Percentiles rank a stretch among this genome's conserved stretches.
Conservation (phyloP, 2,888 invertebrate genomes). For the Lasiommata megera region DNA sequence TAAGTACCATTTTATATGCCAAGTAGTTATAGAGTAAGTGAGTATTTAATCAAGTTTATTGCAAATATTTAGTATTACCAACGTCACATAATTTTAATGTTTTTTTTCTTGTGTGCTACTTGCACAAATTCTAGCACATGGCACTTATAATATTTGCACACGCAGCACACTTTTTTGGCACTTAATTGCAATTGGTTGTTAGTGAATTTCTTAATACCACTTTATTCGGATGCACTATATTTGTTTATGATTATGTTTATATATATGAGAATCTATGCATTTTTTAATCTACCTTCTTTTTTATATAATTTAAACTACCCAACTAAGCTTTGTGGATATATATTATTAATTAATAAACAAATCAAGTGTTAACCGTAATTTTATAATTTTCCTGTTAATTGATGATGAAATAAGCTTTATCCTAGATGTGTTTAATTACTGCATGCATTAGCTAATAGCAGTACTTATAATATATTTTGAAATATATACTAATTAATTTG, state of each 20-base stretch:
- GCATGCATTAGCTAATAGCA: neutral
- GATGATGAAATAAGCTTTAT: neutral
- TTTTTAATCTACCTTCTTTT: neutral
- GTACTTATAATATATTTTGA: neutral
- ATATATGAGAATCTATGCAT: constrained; percentile 16
- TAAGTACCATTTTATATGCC: too few species aligned
- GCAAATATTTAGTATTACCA: too few species aligned
- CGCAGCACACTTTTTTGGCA: too few species aligned
- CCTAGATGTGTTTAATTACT: neutral
- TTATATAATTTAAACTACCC: neutral
- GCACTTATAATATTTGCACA: too few species aligned
- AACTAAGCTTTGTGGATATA: neutral
- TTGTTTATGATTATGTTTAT: constrained; percentile 12
- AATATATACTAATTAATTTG: too few species aligned
- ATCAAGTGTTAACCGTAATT: neutral
- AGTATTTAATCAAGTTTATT: too few species aligned
- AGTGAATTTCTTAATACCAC: constrained; percentile 26
- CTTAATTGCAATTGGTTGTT: constrained; percentile 9
- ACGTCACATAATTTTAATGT: too few species aligned
- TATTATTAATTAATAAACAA: neutral
- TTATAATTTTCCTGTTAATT: neutral
- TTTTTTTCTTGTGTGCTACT: too few species aligned
- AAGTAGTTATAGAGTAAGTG: too few species aligned
- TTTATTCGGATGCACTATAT: constrained; percentile 24
- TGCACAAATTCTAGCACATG: too few species aligned